Conservation (phyloP, 53 echinoderm and acorn worm species). For the Temnopleurus reevesii region DNA sequence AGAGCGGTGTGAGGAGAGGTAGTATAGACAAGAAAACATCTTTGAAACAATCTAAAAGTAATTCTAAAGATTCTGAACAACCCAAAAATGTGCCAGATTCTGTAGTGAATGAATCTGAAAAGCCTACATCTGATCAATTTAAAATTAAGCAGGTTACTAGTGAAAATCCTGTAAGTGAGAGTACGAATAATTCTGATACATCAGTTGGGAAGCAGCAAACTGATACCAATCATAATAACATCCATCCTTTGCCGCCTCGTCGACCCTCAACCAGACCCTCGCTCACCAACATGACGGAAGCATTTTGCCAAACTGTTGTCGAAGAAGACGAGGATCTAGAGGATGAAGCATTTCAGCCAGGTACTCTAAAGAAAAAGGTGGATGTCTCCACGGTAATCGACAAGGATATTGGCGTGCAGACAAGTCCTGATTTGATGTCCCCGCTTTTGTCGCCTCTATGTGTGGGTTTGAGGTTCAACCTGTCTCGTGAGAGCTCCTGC, state of each 20-base stretch:
- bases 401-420: constrained; percentile 55
- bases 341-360: constrained; percentile 39
- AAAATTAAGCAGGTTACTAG: neutral
- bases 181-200: neutral
- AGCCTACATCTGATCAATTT: neutral
- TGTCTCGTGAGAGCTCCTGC: neutral
- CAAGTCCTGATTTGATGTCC: constrained; percentile 61
- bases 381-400: constrained; percentile 18
- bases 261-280: constrained; percentile 42
- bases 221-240: neutral
- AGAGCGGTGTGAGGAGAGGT: neutral
- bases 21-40: neutral
- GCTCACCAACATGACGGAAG: constrained; percentile 62
- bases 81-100: neutral
- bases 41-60: neutral
- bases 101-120: neutral
- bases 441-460: constrained; percentile 60
- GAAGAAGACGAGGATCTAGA: constrained; percentile 5
- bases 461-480: constrained; percentile 26
- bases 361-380: constrained; percentile 28
- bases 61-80: neutral
- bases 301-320: constrained; percentile 64
- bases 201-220: neutral
- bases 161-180: neutral
- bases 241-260: neutral